Evolutionary conservation across 1,140 invertebrate species (phyloP).

Genomic region (Marisa cornuarietis): DNA sequence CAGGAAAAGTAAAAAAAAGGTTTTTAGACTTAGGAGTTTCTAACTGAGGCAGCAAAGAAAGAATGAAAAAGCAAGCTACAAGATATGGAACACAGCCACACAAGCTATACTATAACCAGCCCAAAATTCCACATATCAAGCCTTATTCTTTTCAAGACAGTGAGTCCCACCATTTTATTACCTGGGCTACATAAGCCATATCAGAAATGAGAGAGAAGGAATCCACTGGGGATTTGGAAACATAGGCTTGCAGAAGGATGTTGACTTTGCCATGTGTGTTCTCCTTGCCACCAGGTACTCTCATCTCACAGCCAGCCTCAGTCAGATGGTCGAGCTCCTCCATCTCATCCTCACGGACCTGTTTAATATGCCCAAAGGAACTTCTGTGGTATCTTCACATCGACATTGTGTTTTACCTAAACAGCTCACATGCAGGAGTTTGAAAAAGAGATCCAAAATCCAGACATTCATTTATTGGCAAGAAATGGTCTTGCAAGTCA

Average conservation of each 20-base stretch:
- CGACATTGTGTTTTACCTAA: too few relatives aligned
- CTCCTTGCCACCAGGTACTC: constrained; percentile 82
- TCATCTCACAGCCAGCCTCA: constrained; percentile 78
- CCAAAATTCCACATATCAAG: neutral
- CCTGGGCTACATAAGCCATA: constrained; percentile 90
- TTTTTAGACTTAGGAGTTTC: too few relatives aligned
- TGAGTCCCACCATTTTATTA: constrained; percentile 57
- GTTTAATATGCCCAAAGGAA: too few relatives aligned
- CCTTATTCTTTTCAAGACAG: neutral
- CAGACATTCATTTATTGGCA: too few relatives aligned
- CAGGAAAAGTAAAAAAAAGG: too few relatives aligned
- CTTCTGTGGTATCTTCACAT: too few relatives aligned
- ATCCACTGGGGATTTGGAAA: constrained; percentile 82
- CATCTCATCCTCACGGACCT: constrained; percentile 93
- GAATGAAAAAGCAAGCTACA: neutral
- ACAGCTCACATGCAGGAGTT: too few relatives aligned
- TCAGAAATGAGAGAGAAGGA: constrained; percentile 93
- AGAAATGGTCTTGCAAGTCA: too few relatives aligned
- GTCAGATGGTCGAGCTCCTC: constrained; percentile 85
- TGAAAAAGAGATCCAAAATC: too few relatives aligned
- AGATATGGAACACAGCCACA: neutral
- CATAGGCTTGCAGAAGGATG: constrained; percentile 91
- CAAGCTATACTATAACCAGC: neutral
- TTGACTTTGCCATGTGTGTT: constrained; percentile 93
- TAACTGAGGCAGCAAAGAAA: neutral